These are phyloP conservation scores for Cyprinodon brontotheroides DNA, from an alignment of 2,113 vertebrate genomes.

Conservation along the genomic window DNA sequence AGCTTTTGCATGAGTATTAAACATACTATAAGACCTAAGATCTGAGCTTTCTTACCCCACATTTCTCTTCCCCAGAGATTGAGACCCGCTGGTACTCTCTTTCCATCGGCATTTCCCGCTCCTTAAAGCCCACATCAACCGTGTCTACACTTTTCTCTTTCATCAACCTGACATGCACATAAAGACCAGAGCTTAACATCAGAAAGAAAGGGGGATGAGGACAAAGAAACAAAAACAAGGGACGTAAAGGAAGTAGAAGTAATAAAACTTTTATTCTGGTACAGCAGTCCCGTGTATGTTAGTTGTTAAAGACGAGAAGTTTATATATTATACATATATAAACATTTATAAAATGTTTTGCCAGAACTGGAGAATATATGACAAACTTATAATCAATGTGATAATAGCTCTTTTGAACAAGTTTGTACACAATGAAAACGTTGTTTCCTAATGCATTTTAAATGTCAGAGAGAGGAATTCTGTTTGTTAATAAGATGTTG, in stretches of 20 bases:
- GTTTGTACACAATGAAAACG: not conserved
- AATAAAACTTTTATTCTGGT: not conserved
- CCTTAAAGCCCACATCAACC: conserved; percentile 80
- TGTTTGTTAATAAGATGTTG: not conserved
- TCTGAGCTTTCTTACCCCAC: conserved; percentile 84
- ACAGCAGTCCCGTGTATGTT: not conserved
- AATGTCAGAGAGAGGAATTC: not conserved
- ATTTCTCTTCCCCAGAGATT: conserved; percentile 95
- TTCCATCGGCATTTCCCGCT: conserved; percentile 81
- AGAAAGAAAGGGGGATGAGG: not conserved
- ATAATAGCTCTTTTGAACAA: not conserved
- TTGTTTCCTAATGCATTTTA: not conserved
- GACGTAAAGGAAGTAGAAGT: not conserved
- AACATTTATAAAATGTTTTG: too few species aligned
- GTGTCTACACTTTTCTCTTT: conserved; percentile 83
- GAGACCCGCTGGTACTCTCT: conserved; percentile 91
- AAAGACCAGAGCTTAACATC: not conserved
- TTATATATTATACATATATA: not conserved
- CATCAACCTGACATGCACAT: conserved; percentile 71
- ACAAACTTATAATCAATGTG: not conserved
- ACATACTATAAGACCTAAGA: too few species aligned
- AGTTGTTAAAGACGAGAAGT: not conserved
- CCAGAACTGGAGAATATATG: too few species aligned
- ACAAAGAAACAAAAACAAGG: not conserved
- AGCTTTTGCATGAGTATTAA: not conserved